Percentiles rank a stretch among this genome's conserved stretches.
Conservation (phyloP, 2,113 vertebrate species). For the Helogale parvula region DNA sequence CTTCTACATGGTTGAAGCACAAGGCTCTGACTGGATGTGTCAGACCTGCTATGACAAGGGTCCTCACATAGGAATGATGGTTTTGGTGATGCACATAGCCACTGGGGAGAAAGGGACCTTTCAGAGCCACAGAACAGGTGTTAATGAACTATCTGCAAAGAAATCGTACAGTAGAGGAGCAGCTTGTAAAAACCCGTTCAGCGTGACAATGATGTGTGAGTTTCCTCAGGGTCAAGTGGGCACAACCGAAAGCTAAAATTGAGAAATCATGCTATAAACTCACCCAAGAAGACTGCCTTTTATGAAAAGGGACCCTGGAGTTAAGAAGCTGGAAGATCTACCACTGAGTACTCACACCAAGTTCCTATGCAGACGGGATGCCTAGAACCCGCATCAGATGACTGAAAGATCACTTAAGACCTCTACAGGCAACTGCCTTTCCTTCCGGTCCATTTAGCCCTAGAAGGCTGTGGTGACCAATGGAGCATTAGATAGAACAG, state of each 20-base stretch:
- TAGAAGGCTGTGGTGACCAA: not conserved
- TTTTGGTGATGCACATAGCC: not conserved
- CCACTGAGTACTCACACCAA: not conserved
- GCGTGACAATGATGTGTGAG: not conserved
- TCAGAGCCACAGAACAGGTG: not conserved
- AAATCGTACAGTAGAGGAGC: rapidly evolving
- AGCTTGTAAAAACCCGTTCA: not conserved
- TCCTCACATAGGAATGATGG: not conserved
- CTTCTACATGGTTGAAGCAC: not conserved
- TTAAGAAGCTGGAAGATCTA: not conserved
- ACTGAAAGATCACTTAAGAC: not conserved
- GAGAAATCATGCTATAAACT: not conserved
- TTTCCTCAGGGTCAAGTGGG: not conserved
- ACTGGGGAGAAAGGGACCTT: rapidly evolving
- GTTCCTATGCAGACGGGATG: not conserved
- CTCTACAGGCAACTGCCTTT: not conserved
- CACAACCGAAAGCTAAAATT: not conserved
- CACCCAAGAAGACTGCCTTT: not conserved
- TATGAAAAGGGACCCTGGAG: rapidly evolving
- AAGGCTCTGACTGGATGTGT: not conserved
- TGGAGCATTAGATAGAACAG: not conserved
- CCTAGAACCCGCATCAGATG: not conserved
- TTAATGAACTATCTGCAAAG: not conserved
- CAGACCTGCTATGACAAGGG: rapidly evolving
- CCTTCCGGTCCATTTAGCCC: not conserved